These are phyloP conservation scores for Drosophila peninsularis DNA, from an alignment of 2,888 invertebrate species.

Conservation along the genomic window DNA sequence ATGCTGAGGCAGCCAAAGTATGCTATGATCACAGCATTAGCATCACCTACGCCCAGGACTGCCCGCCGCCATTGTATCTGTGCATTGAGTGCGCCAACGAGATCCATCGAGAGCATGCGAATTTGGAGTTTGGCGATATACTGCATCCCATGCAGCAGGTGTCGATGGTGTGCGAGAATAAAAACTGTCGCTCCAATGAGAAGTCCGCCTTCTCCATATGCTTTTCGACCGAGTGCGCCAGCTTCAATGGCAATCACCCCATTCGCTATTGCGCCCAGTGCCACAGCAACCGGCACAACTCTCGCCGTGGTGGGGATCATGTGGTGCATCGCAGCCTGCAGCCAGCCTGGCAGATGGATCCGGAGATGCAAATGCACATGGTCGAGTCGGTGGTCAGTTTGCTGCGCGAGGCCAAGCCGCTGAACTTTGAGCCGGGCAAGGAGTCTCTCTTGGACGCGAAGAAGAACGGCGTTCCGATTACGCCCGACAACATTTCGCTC, in stretches of 20 bases:
- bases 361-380: conserved; percentile 96
- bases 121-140: conserved; percentile 93
- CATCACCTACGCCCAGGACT: conserved; percentile 93
- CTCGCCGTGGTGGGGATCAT: conserved; percentile 94
- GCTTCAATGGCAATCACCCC: conserved; percentile 97
- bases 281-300: conserved; percentile 94
- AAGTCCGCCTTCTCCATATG: conserved; percentile 98
- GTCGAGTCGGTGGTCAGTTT: conserved; percentile 97
- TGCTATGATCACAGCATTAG: conserved; percentile 97
- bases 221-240: conserved; percentile 98
- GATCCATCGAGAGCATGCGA: conserved; percentile 94
- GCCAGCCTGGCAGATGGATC: conserved; percentile 94
- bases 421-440: conserved; percentile 88
- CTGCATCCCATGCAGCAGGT: conserved; percentile 97
- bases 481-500: conserved; percentile 88
- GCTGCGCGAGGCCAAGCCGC: conserved; percentile 95
- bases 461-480: conserved; percentile 83
- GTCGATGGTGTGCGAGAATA: conserved; percentile 97
- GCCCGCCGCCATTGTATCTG: conserved; percentile 96
- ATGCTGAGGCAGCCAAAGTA: conserved; percentile 95
- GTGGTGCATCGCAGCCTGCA: conserved; percentile 94
- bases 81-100: conserved; percentile 98
- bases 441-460: conserved; percentile 84
- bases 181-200: conserved; percentile 96
- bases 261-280: conserved; percentile 96